Evolutionary conservation across 1,140 invertebrate species (phyloP).

Genomic region (Drosophila paulistorum): DNA sequence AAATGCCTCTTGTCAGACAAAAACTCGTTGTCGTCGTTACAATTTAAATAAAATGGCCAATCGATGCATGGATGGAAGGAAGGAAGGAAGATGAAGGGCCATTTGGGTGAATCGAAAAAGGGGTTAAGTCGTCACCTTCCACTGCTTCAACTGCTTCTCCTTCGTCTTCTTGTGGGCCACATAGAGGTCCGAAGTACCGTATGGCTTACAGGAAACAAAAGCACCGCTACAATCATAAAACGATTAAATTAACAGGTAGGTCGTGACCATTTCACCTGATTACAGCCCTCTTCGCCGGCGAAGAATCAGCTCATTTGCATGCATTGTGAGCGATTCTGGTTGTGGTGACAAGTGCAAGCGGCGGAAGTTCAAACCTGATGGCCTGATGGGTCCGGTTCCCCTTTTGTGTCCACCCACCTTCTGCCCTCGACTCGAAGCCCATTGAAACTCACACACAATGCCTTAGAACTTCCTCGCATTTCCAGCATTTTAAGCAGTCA

Average conservation of each 20-base stretch:
- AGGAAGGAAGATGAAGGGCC: not conserved
- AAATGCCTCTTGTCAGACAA: constrained; percentile 3
- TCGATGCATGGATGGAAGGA: not conserved
- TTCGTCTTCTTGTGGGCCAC: constrained; percentile 5
- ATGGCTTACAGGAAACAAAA: constrained; percentile 69
- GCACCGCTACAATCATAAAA: constrained; percentile 80
- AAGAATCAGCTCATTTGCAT: constrained; percentile 65
- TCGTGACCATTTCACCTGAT: constrained; percentile 81
- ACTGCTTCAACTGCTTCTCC: not conserved
- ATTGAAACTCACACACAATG: not conserved
- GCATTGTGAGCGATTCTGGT: constrained; percentile 14
- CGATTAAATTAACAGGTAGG: constrained; percentile 64
- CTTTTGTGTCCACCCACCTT: constrained; percentile 13
- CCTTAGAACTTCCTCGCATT: constrained; percentile 65
- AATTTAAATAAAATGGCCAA: constrained; percentile 71
- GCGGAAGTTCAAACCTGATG: constrained; percentile 54
- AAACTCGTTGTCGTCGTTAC: constrained; percentile 44
- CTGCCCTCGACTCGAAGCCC: not conserved
- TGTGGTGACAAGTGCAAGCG: constrained; percentile 48
- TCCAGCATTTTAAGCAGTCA: constrained; percentile 67
- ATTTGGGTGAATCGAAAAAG: not conserved
- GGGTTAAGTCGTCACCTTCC: constrained; percentile 11
- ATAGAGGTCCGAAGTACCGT: constrained; percentile 52
- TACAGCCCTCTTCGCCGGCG: constrained; percentile 24
- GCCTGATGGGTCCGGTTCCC: constrained; percentile 18